Evolutionary conservation across 2,113 vertebrate species (phyloP).

Genomic region (Arizona elegans): DNA sequence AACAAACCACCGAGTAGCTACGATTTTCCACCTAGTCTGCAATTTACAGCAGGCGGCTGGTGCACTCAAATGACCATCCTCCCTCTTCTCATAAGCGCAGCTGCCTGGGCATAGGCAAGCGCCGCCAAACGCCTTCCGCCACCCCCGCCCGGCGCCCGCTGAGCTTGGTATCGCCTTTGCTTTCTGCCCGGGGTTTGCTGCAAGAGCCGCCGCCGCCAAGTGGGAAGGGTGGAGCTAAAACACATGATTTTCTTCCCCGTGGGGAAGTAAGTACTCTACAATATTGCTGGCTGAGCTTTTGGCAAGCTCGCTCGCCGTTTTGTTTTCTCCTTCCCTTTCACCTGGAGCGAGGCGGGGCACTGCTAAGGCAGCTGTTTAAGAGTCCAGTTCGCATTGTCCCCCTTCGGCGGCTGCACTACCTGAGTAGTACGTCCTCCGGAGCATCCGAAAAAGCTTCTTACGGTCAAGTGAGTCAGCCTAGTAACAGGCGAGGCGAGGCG

Average conservation of each 20-base stretch:
- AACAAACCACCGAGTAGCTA: not conserved
- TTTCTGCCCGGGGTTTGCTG: not conserved
- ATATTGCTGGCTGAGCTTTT: not conserved
- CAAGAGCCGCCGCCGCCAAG: not conserved
- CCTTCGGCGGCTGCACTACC: not conserved
- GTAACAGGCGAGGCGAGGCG: not conserved
- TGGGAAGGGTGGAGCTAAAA: not conserved
- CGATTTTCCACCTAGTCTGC: not conserved
- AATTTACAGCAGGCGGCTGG: not conserved
- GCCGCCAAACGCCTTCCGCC: not conserved
- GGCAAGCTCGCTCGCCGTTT: not conserved
- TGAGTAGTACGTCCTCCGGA: not conserved
- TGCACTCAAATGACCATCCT: not conserved
- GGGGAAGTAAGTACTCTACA: not conserved
- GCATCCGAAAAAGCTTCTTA: not conserved
- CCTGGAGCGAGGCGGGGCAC: not conserved
- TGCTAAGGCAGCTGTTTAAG: not conserved
- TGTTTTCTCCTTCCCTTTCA: not conserved
- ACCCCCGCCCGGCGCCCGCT: not conserved
- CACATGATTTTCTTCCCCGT: not conserved
- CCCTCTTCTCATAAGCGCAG: not conserved
- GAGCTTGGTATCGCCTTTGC: not conserved
- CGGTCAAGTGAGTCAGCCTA: not conserved
- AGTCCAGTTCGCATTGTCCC: not conserved
- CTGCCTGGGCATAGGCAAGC: not conserved